Evolutionary conservation across 2,113 vertebrate genomes (phyloP).

Genomic region (Otus sunia): DNA sequence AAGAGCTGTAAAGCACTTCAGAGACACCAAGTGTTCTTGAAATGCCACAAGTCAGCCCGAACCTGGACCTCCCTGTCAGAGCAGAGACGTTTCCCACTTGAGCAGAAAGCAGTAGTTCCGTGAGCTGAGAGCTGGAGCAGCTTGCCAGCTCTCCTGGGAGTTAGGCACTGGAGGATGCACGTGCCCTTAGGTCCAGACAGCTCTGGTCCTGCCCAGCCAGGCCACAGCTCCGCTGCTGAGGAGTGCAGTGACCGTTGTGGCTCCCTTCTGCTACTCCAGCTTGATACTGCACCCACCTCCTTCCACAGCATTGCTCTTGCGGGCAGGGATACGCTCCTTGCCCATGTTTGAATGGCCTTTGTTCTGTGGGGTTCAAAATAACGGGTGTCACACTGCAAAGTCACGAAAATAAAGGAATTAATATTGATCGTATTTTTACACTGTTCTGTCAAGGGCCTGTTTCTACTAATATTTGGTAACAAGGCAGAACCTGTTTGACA

Average conservation of each 20-base stretch:
- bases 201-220: not conserved
- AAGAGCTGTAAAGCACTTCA: not conserved
- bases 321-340: not conserved
- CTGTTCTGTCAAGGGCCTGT: not conserved
- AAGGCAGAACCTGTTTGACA: not conserved
- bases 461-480: not conserved
- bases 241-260: not conserved
- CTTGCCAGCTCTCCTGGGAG: not conserved
- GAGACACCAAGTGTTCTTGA: not conserved
- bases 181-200: not conserved
- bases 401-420: not conserved
- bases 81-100: not conserved
- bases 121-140: not conserved
- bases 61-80: not conserved
- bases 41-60: not conserved
- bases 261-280: not conserved
- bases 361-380: not conserved
- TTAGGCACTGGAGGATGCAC: not conserved
- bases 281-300: not conserved
- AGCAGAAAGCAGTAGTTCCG: not conserved
- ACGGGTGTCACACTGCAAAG: not conserved
- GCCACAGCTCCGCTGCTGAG: not conserved
- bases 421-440: not conserved
- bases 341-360: not conserved
- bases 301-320: not conserved